phyloP scores from a whole-genome alignment of 2,888 invertebrate species.

The Tanypteryx hageni region DNA sequence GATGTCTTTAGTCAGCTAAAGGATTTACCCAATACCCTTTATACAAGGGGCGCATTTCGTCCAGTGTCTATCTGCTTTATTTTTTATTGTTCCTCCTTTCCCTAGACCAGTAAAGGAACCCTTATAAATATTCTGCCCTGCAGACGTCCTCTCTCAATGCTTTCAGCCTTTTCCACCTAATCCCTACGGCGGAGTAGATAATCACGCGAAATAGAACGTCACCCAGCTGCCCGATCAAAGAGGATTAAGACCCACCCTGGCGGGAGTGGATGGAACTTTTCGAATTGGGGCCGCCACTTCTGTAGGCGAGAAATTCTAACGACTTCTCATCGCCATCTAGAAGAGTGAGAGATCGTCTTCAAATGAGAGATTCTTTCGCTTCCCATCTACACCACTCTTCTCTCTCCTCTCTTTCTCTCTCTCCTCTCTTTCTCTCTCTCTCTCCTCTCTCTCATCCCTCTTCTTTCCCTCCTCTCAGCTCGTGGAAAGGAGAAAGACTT shows the following conservation, averaged over 20 bases:
- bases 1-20: conserved; percentile 37
- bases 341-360: conserved; percentile 42
- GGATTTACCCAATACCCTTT: conserved; percentile 45
- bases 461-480: not conserved
- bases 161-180: not conserved
- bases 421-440: not conserved
- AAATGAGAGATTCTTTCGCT: conserved; percentile 64
- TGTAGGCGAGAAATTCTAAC: conserved; percentile 58
- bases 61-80: not conserved
- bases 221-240: conserved; percentile 45
- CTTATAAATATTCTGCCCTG: conserved; percentile 40
- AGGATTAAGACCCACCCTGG: conserved; percentile 20
- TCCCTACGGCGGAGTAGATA: not conserved
- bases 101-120: not conserved
- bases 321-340: conserved; percentile 66
- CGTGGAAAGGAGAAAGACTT: not conserved
- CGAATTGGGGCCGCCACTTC: conserved; percentile 47
- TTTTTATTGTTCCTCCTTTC: not conserved
- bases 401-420: not conserved
- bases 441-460: not conserved
- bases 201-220: conserved; percentile 48
- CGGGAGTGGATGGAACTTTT: conserved; percentile 3
- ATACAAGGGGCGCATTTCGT: conserved; percentile 9
- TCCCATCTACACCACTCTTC: not conserved
- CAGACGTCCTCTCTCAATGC: not conserved